These are phyloP conservation scores for Mesochorus sp. DNA, from an alignment of 2,888 invertebrate species.

Conservation along the genomic window DNA sequence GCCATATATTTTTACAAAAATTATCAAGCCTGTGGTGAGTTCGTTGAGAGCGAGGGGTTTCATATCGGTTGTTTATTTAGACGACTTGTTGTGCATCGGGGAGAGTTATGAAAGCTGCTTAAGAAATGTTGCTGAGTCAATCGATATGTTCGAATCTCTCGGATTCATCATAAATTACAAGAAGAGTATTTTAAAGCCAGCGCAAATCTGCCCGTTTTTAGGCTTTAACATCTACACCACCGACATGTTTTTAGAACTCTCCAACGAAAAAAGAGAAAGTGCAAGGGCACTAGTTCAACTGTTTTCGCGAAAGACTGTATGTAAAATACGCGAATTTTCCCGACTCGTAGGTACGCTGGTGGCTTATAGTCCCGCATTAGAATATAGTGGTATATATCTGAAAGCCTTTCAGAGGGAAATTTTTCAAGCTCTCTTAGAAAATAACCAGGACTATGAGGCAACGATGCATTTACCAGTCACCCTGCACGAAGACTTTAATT, in stretches of 20 bases:
- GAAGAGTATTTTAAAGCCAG: slow-evolving; percentile 33
- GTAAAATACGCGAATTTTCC: slow-evolving; percentile 51
- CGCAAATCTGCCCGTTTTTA: slow-evolving; percentile 43
- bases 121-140: slow-evolving; percentile 17
- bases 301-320: slow-evolving; percentile 14
- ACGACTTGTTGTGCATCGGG: slow-evolving; percentile 37
- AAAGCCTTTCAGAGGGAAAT: slow-evolving; percentile 44
- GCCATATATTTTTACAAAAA: slow-evolving; percentile 69
- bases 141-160: slow-evolving; percentile 29
- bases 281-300: not conserved
- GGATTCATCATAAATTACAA: slow-evolving; percentile 45
- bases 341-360: slow-evolving; percentile 37
- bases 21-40: slow-evolving; percentile 52
- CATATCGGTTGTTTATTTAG: slow-evolving; percentile 32
- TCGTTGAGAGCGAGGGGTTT: slow-evolving; percentile 18
- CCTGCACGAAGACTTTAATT: slow-evolving; percentile 35
- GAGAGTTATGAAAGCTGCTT: slow-evolving; percentile 21
- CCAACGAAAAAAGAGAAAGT: slow-evolving; percentile 28
- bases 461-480: slow-evolving; percentile 29
- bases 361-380: slow-evolving; percentile 45
- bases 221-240: slow-evolving; percentile 37
- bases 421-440: slow-evolving; percentile 25
- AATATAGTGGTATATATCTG: slow-evolving; percentile 32
- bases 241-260: slow-evolving; percentile 39
- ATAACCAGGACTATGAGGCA: slow-evolving; percentile 33